These are phyloP conservation scores for Hafferia zeledoni DNA, from an alignment of 2,797 vertebrate species.

Conservation along the genomic window DNA sequence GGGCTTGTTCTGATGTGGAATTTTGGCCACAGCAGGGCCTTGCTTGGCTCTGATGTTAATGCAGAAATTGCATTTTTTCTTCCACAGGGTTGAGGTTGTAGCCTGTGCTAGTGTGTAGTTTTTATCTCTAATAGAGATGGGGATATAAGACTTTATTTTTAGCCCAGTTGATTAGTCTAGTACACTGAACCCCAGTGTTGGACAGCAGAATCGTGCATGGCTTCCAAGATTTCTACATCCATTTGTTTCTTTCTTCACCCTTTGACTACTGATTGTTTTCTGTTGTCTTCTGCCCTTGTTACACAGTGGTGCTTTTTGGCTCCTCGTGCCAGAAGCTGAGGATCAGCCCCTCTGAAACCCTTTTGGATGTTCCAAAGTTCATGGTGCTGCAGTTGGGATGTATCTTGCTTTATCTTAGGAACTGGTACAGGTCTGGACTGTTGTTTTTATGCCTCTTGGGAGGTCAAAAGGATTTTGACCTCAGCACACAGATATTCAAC, in stretches of 20 bases:
- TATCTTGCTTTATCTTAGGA: neutral
- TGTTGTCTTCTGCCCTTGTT: constrained; percentile 15
- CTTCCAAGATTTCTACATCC: neutral
- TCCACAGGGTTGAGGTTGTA: neutral
- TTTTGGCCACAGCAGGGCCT: neutral
- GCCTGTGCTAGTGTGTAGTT: neutral
- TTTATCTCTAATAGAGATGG: neutral
- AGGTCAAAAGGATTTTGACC: neutral
- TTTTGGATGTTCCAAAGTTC: neutral
- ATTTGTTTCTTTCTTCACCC: neutral
- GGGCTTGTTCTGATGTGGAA: neutral
- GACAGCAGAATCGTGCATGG: neutral
- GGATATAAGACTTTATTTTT: neutral
- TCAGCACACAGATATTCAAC: neutral
- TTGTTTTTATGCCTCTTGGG: neutral
- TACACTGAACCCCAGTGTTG: neutral
- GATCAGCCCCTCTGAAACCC: neutral
- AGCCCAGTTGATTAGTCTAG: neutral
- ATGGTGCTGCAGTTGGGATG: constrained; percentile 2
- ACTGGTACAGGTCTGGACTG: neutral
- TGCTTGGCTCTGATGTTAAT: neutral
- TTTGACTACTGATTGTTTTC: neutral
- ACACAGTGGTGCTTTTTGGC: constrained; percentile 7
- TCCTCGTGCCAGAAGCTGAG: constrained; percentile 22
- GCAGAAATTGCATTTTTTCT: neutral